Evolutionary conservation across 2,113 vertebrate genomes (phyloP).

Genomic region (Phyllostomus hastatus): DNA sequence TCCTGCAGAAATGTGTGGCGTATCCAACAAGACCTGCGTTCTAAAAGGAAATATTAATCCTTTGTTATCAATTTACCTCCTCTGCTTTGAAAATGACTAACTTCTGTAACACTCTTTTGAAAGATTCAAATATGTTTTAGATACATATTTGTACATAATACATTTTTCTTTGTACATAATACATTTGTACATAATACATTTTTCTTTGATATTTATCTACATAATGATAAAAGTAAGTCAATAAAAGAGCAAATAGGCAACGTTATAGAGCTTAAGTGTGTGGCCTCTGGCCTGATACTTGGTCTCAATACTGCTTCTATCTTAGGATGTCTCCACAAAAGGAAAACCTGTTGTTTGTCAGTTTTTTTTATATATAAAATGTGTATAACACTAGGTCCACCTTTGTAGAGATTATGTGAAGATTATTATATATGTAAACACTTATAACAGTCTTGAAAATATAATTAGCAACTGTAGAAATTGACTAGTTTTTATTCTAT

Average conservation of each 20-base stretch:
- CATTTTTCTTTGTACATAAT: no score
- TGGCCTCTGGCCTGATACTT: background rate
- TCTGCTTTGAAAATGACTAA: slow-evolving; percentile 42
- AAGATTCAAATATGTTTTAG: background rate
- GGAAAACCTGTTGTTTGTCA: background rate
- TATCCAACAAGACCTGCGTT: background rate
- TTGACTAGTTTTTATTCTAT: background rate
- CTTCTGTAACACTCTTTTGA: background rate
- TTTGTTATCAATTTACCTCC: slow-evolving; percentile 9
- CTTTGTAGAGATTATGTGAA: background rate
- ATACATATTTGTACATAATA: no score
- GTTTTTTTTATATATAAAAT: background rate
- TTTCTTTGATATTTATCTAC: background rate
- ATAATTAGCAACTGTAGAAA: background rate
- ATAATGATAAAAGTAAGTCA: background rate
- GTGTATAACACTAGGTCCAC: background rate
- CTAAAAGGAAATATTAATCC: background rate
- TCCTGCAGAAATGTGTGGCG: background rate
- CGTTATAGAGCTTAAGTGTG: background rate
- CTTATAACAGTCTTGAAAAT: background rate
- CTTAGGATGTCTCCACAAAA: background rate
- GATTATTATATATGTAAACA: background rate
- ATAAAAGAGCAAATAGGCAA: background rate
- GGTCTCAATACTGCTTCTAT: background rate
- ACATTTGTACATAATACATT: no score